Percentiles rank a stretch among this genome's conserved stretches.
Evolutionary conservation across 2,113 vertebrate genomes (phyloP).

Genomic region (Natator depressus): DNA sequence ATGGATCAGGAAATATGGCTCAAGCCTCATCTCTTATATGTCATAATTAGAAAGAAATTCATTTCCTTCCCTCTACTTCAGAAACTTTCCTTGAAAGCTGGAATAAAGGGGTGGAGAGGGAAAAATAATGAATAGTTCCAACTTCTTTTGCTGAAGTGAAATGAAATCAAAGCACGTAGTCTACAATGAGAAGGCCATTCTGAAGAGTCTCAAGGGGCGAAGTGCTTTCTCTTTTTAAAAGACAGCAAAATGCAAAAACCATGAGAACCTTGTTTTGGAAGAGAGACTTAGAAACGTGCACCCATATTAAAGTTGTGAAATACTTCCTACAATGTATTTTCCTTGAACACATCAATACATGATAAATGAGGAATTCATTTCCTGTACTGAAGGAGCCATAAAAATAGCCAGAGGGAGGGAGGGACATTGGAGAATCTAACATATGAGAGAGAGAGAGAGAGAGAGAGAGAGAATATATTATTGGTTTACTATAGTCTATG

Average conservation of each 20-base stretch:
- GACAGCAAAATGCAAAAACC: background rate
- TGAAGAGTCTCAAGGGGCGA: background rate
- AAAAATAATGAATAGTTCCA: background rate
- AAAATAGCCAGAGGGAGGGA: background rate
- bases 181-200: background rate
- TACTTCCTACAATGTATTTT: background rate
- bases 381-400: background rate
- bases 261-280: background rate
- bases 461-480: background rate
- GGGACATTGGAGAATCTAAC: background rate
- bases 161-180: background rate
- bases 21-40: background rate
- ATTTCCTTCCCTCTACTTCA: background rate
- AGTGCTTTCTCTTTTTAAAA: background rate
- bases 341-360: background rate
- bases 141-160: background rate
- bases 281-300: background rate
- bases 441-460: background rate
- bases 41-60: background rate
- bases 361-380: background rate
- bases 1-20: background rate
- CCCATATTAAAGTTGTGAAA: background rate
- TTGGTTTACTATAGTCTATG: background rate
- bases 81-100: background rate
- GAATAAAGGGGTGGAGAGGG: background rate